Conservation (phyloP, 2,113 vertebrate genomes). For the Bujurquina vittata region DNA sequence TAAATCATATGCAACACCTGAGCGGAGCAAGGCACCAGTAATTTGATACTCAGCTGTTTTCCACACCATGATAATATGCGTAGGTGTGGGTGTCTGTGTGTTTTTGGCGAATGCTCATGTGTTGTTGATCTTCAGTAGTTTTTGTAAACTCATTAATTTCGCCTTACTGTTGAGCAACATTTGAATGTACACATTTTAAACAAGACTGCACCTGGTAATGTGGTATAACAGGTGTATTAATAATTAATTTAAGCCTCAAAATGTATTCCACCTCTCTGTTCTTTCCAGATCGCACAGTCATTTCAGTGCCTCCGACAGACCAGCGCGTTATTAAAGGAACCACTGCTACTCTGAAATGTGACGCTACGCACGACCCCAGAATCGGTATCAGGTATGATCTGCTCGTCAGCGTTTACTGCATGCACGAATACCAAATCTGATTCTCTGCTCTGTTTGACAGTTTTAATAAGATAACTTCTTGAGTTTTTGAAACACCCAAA, state of each 20-base stretch:
- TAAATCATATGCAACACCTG: constrained; percentile 2
- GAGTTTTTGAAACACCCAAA: neutral
- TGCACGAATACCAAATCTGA: neutral
- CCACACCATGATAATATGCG: neutral
- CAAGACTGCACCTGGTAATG: neutral
- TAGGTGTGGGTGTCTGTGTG: neutral
- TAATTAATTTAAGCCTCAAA: neutral
- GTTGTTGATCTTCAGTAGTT: constrained; percentile 4
- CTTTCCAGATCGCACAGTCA: constrained; percentile 88
- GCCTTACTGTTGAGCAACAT: constrained; percentile 1
- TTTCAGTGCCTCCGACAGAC: constrained; percentile 87
- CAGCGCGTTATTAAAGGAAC: constrained; percentile 95
- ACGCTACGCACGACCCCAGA: constrained; percentile 88
- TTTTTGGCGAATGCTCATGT: neutral
- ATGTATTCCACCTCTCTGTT: constrained; percentile 10
- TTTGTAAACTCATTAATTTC: constrained; percentile 16
- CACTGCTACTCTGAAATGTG: constrained; percentile 86
- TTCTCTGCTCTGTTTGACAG: neutral
- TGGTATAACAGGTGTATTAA: neutral
- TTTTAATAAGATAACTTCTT: neutral
- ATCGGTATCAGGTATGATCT: constrained; percentile 85
- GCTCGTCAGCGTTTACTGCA: neutral
- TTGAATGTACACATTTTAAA: constrained; percentile 22
- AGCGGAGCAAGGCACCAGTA: constrained; percentile 5
- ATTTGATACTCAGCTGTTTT: neutral